These are phyloP conservation scores for Todiramphus chloris DNA, from an alignment of 2,113 vertebrate species.

Conservation along the genomic window DNA sequence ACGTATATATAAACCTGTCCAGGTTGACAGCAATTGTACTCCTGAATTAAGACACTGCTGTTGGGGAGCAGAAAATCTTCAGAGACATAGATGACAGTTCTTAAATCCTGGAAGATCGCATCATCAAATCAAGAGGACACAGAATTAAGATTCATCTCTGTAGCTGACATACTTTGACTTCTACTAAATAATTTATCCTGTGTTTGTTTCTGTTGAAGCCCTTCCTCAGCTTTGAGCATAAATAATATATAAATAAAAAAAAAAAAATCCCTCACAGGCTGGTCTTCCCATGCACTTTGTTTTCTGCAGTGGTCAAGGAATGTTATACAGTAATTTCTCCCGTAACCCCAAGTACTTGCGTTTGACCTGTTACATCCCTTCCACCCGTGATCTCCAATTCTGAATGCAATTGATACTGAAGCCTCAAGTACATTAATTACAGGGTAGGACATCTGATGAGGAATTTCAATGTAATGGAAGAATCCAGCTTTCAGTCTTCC, in stretches of 20 bases:
- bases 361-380: neutral
- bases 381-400: neutral
- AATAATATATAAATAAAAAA: too few relatives aligned
- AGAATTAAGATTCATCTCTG: neutral
- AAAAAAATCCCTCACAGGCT: neutral
- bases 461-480: neutral
- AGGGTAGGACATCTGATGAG: neutral
- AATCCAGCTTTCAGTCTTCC: neutral
- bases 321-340: neutral
- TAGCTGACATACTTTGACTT: neutral
- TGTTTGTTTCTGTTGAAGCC: neutral
- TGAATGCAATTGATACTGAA: neutral
- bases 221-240: neutral
- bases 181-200: neutral
- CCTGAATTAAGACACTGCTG: neutral
- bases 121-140: neutral
- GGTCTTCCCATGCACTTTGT: neutral
- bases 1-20: neutral
- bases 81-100: neutral
- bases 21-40: neutral
- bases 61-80: neutral
- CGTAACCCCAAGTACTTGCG: neutral
- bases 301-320: neutral
- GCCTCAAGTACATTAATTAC: neutral
- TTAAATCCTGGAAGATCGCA: neutral